Evolutionary conservation across 2,113 vertebrate genomes (phyloP).

Genomic region (Laticauda colubrina): DNA sequence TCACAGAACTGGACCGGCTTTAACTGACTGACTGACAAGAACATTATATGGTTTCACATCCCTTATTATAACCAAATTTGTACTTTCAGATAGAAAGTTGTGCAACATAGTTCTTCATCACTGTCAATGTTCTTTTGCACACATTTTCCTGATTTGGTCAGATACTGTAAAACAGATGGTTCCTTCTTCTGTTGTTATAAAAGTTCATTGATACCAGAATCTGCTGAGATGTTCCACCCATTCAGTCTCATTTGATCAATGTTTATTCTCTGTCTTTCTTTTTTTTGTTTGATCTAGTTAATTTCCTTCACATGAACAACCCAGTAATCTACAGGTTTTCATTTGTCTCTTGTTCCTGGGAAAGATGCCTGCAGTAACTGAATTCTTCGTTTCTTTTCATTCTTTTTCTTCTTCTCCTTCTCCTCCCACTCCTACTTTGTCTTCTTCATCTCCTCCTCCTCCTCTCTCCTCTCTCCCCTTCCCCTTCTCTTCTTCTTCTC

Average conservation of each 20-base stretch:
- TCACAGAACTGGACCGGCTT: not conserved
- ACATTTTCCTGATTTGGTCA: not conserved
- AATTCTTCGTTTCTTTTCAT: not conserved
- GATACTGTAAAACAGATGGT: not conserved
- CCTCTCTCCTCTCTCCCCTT: fast-evolving
- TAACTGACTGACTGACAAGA: not conserved
- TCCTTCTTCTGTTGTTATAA: not conserved
- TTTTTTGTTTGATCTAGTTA: not conserved
- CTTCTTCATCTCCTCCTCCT: too few species aligned
- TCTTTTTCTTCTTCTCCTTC: too few species aligned
- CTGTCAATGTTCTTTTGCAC: conserved; percentile 28
- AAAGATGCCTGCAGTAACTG: not conserved
- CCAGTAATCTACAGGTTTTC: not conserved
- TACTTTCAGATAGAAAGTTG: not conserved
- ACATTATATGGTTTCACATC: not conserved
- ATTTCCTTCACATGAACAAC: not conserved
- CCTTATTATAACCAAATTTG: not conserved
- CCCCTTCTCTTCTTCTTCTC: too few species aligned
- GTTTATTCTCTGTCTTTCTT: not conserved
- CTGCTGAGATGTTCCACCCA: not conserved
- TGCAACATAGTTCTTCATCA: not conserved
- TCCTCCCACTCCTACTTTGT: too few species aligned
- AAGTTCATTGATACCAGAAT: not conserved
- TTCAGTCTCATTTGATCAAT: not conserved
- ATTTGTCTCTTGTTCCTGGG: not conserved